Conservation (phyloP, 2,797 vertebrate species). For the Siniperca undulata region DNA sequence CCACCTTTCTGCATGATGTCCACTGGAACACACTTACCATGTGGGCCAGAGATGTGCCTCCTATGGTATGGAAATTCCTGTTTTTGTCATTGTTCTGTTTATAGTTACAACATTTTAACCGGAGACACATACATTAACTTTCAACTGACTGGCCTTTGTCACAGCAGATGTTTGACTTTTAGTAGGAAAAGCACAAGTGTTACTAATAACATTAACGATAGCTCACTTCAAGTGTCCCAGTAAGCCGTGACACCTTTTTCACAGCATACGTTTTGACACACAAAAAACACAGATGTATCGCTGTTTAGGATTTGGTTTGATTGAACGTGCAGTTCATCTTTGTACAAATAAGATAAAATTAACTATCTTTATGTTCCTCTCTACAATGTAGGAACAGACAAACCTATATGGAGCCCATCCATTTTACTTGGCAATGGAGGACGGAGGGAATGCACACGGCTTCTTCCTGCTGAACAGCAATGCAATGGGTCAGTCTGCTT, state of each 20-base stretch:
- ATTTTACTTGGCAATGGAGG: slow-evolving; percentile 91
- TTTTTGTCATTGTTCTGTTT: background rate
- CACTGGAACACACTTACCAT: slow-evolving; percentile 91
- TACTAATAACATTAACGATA: background rate
- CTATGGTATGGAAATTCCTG: slow-evolving; percentile 56
- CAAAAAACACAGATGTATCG: background rate
- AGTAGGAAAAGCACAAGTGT: background rate
- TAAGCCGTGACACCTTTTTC: background rate
- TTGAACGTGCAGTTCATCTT: background rate
- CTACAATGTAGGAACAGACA: slow-evolving; percentile 82
- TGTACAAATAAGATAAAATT: background rate
- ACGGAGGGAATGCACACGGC: slow-evolving; percentile 86
- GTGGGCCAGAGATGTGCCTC: slow-evolving; percentile 89
- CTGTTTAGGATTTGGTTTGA: background rate
- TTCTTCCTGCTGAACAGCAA: slow-evolving; percentile 95
- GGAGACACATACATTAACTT: background rate
- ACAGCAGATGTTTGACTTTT: background rate
- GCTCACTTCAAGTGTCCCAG: too few relatives aligned
- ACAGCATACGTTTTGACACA: background rate
- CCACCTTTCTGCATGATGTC: slow-evolving; percentile 87
- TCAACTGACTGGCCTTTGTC: background rate
- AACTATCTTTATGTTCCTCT: slow-evolving; percentile 8
- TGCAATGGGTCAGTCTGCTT: slow-evolving; percentile 87
- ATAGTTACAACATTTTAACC: background rate
- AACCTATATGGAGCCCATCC: slow-evolving; percentile 93